phyloP scores from a whole-genome alignment of 2,797 vertebrate species.

The Falco biarmicus region DNA sequence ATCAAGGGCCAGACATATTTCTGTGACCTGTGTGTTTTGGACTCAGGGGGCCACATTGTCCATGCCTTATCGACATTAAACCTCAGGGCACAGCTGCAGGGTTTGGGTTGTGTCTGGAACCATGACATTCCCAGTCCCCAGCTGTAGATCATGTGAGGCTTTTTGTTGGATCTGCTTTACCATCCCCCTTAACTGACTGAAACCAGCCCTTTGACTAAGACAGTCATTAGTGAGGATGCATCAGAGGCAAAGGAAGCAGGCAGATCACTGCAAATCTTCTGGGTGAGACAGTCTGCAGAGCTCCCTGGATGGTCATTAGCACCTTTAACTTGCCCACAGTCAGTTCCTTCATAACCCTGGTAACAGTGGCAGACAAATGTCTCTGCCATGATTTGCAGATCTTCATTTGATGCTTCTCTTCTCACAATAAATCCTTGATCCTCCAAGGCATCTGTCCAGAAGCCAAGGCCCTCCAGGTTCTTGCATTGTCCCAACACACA shows the following conservation, averaged over 20 bases:
- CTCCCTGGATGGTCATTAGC: background rate
- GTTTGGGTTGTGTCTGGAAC: background rate
- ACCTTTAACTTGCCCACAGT: background rate
- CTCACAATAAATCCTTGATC: constrained; percentile 72
- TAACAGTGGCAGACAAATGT: constrained; percentile 85
- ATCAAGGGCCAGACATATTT: background rate
- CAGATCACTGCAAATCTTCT: background rate
- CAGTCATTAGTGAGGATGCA: background rate
- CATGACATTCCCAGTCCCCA: background rate
- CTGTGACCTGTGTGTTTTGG: background rate
- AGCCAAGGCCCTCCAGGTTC: constrained; percentile 69
- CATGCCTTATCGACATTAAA: background rate
- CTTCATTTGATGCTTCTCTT: constrained; percentile 72
- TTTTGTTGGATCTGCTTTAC: background rate
- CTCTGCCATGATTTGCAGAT: constrained; percentile 70
- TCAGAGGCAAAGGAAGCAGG: constrained; percentile 7
- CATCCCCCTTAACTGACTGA: background rate
- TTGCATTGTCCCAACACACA: constrained; percentile 36
- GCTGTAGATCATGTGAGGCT: background rate
- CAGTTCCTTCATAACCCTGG: constrained; percentile 75
- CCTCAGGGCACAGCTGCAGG: background rate
- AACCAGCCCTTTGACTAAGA: background rate
- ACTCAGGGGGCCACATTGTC: background rate
- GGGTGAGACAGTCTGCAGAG: background rate
- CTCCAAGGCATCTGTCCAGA: constrained; percentile 62